Conservation (phyloP, 2,888 invertebrate genomes). For the Synergus japonicus region DNA sequence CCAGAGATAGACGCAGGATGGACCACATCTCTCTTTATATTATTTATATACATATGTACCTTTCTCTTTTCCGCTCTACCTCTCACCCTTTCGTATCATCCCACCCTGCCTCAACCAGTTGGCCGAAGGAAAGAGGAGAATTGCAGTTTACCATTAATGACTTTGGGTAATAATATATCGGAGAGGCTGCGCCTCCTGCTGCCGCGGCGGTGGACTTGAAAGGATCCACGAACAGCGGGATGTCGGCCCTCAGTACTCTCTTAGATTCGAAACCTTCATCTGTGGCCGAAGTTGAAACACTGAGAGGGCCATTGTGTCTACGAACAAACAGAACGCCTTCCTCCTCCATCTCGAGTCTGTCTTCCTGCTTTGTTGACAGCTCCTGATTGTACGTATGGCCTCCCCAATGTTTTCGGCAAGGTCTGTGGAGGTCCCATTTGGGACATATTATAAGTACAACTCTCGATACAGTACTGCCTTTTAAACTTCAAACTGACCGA, state of each 20-base stretch:
- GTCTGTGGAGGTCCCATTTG: constrained; percentile 14
- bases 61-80: background rate
- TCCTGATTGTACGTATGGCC: constrained; percentile 8
- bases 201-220: constrained; percentile 74
- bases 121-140: constrained; percentile 64
- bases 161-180: constrained; percentile 74
- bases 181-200: constrained; percentile 71
- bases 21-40: constrained; percentile 2
- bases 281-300: constrained; percentile 39
- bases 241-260: constrained; percentile 68
- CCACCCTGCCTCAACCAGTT: constrained; percentile 1
- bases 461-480: background rate
- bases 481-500: constrained; percentile 4
- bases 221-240: constrained; percentile 74
- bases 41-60: background rate
- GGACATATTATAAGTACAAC: background rate
- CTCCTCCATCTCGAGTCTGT: constrained; percentile 16
- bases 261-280: constrained; percentile 66
- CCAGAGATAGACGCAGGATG: background rate
- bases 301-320: constrained; percentile 32
- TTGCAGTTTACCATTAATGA: constrained; percentile 76
- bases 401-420: constrained; percentile 16
- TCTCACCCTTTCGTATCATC: background rate
- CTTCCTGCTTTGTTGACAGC: constrained; percentile 28
- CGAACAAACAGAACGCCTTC: constrained; percentile 32